phyloP scores from a whole-genome alignment of 64 coral and sea anemone genomes.

The Astreopora myriophthalma region DNA sequence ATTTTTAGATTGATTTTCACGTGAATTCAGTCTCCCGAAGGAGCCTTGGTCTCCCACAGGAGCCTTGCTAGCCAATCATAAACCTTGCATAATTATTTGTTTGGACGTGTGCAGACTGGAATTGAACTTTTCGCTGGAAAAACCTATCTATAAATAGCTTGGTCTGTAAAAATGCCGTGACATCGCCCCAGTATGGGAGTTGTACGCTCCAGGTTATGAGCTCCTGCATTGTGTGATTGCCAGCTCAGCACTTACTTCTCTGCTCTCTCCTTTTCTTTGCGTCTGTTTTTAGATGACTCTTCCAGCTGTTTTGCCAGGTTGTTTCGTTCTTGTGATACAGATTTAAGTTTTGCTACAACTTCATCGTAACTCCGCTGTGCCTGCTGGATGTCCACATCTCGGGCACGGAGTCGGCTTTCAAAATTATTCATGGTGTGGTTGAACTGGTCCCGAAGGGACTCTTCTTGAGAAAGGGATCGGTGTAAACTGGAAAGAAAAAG shows the following conservation, averaged over 20 bases:
- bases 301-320: conserved; percentile 73
- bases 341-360: conserved; percentile 74
- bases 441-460: conserved; percentile 89
- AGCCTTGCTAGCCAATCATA: too few relatives aligned
- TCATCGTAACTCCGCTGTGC: conserved; percentile 90
- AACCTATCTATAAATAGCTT: too few relatives aligned
- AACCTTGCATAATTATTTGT: too few relatives aligned
- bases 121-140: too few relatives aligned
- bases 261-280: conserved; percentile 84
- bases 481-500: conserved; percentile 71
- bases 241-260: conserved; percentile 74
- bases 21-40: too few relatives aligned
- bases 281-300: conserved; percentile 72
- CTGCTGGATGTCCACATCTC: conserved; percentile 80
- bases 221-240: too few relatives aligned
- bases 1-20: too few relatives aligned
- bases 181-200: too few relatives aligned
- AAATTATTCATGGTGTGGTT: conserved; percentile 98
- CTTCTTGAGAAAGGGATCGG: conserved; percentile 85
- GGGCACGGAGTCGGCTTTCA: conserved; percentile 75
- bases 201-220: too few relatives aligned
- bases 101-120: too few relatives aligned
- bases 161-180: too few relatives aligned
- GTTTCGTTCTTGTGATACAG: conserved; percentile 84
- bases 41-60: too few relatives aligned